These are phyloP conservation scores for Uria aalge DNA, from an alignment of 2,113 vertebrate species.

Conservation along the genomic window DNA sequence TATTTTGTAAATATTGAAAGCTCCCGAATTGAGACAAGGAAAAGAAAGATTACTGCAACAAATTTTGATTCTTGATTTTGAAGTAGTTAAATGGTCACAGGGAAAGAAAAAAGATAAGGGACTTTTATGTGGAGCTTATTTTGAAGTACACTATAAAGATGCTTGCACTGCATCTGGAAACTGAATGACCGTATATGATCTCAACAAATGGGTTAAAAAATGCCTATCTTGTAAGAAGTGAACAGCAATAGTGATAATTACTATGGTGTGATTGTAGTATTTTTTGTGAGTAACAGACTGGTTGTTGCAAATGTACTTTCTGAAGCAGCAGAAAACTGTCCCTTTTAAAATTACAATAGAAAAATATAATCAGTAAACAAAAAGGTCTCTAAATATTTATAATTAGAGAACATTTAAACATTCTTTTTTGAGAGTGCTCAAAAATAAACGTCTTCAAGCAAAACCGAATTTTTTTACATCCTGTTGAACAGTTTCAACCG, in stretches of 20 bases:
- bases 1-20: background rate
- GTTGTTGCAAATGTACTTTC: background rate
- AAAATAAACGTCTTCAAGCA: background rate
- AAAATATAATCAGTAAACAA: background rate
- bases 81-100: background rate
- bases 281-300: background rate
- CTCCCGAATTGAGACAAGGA: background rate
- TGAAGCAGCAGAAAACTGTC: background rate
- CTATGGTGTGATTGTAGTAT: background rate
- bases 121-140: background rate
- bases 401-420: background rate
- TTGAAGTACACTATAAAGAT: background rate
- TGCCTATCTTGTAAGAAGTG: background rate
- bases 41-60: background rate
- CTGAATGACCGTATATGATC: background rate
- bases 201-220: background rate
- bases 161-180: background rate
- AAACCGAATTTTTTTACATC: fast-evolving
- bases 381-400: background rate
- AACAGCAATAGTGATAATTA: background rate
- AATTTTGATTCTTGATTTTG: background rate
- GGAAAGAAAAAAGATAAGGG: background rate
- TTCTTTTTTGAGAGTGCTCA: background rate
- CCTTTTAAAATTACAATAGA: background rate
- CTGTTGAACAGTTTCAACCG: background rate